Percentiles rank a stretch among this genome's conserved stretches.
Evolutionary conservation across 2,888 invertebrate genomes (phyloP).

Genomic region (Melanotus villosus): DNA sequence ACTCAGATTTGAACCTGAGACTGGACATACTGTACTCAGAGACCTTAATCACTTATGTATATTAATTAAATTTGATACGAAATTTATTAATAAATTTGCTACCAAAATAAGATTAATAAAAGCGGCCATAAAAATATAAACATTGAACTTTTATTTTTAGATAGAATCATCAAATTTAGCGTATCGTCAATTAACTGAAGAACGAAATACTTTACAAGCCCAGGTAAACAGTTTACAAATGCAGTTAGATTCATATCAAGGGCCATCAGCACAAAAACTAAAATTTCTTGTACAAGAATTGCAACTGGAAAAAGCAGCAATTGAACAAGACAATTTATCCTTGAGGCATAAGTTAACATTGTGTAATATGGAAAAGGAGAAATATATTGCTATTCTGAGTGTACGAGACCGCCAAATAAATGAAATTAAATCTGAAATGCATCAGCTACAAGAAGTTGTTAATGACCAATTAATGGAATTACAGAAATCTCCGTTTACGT

Average conservation of each 20-base stretch:
- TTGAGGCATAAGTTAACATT: constrained; percentile 63
- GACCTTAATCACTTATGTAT: too few species aligned
- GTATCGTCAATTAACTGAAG: constrained; percentile 19
- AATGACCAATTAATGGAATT: constrained; percentile 62
- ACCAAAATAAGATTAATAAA: too few species aligned
- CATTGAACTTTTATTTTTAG: constrained; percentile 32
- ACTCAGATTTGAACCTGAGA: too few species aligned
- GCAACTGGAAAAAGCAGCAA: constrained; percentile 57
- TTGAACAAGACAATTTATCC: constrained; percentile 59
- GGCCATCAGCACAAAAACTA: constrained; percentile 54
- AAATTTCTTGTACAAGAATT: constrained; percentile 59
- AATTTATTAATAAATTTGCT: too few species aligned
- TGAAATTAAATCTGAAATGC: constrained; percentile 65
- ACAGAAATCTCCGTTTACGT: constrained; percentile 51
- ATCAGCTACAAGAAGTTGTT: constrained; percentile 64
- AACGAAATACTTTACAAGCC: constrained; percentile 51
- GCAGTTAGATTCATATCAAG: constrained; percentile 54
- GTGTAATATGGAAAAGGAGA: constrained; percentile 64
- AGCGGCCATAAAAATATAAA: too few species aligned
- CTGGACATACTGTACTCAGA: too few species aligned
- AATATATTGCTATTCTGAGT: constrained; percentile 63
- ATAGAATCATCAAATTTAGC: background rate
- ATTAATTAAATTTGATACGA: too few species aligned
- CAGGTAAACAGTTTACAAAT: constrained; percentile 52
- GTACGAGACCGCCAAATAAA: constrained; percentile 65